Evolutionary conservation across 1,140 invertebrate genomes (phyloP), one percentile per base, ranked within the genome.

Genomic region (Drosophila baimaii): DNA sequence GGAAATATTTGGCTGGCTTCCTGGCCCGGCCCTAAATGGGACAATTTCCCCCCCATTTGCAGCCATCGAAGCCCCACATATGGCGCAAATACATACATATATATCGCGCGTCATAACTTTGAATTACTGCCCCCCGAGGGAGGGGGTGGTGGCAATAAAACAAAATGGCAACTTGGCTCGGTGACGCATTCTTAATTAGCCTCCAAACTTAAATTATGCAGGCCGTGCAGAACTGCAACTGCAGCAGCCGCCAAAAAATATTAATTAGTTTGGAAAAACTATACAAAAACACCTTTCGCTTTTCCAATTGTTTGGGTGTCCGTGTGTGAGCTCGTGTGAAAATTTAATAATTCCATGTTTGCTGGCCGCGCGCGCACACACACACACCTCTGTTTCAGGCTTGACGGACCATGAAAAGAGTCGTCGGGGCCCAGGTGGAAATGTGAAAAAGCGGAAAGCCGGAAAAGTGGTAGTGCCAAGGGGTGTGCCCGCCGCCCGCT

Each of bases 361-460:
- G 65, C 21, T 27, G 66, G 31, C 51, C 29, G 65, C 64, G 37
- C 23, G 19, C 47, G 29, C 10, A 29, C 29, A 51, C 64, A 29
- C 23, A n/a, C 47, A 49, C 10, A 29, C 43, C 52, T 47, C 66
- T 56, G 49, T 79, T 86, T 88, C 71, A 79, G 39, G 83, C 83
- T 88, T 77, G 83, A 63, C 83, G 83, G 69, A 88, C 83, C 83
- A 77, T 88, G 83, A 88, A 88, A 86, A 88, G 75, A 59, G 79
- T 66, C 62, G 61, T 61, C 54, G 12, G 49, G 49, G 68, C 51
- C 52, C 71, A 77, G 65, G 78, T 68, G 80, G 49, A 80, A 64
- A 79, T 64, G 63, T 55, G 51, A 51, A 52, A 43, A 65, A 9
- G 64, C 58, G 64, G 63, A 37, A 27, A 46, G 19, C 35, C 17